Evolutionary conservation across 2,888 invertebrate species (phyloP).

Genomic region (Ashinkailepas kermadecensis): DNA sequence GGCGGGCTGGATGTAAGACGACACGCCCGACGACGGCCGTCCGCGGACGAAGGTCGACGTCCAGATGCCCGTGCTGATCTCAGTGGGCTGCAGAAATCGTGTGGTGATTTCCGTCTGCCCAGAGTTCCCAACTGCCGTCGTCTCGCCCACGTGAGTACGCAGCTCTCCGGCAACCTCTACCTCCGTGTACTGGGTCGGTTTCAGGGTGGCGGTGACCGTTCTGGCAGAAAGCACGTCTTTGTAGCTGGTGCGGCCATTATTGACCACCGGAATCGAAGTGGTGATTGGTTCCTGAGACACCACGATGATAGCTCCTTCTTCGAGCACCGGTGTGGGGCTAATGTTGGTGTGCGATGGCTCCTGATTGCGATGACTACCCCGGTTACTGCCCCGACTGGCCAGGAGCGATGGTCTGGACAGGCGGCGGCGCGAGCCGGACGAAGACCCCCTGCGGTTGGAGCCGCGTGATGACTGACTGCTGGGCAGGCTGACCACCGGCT

Average conservation of each 20-base stretch:
- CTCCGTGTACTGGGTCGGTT: slow-evolving; percentile 32
- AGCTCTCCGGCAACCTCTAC: slow-evolving; percentile 30
- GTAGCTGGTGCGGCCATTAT: slow-evolving; percentile 30
- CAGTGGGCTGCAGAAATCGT: slow-evolving; percentile 31
- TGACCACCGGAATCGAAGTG: slow-evolving; percentile 32
- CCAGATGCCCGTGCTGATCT: slow-evolving; percentile 27
- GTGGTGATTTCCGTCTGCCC: slow-evolving; percentile 28
- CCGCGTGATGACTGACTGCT: background rate
- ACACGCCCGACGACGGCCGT: slow-evolving; percentile 27
- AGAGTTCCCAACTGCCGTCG: slow-evolving; percentile 28
- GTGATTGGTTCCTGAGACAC: slow-evolving; percentile 31
- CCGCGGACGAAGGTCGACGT: slow-evolving; percentile 28
- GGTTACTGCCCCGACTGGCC: background rate
- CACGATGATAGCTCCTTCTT: slow-evolving; percentile 25
- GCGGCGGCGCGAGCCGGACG: background rate
- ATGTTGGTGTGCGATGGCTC: background rate
- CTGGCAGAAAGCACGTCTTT: slow-evolving; percentile 34
- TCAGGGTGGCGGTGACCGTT: slow-evolving; percentile 29
- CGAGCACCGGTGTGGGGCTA: background rate
- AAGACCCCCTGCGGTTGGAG: background rate
- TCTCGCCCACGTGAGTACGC: slow-evolving; percentile 28
- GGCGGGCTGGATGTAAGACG: slow-evolving; percentile 13
- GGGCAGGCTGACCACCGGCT: background rate
- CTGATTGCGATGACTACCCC: background rate
- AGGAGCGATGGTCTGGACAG: background rate